These are phyloP conservation scores for Danionella cerebrum DNA, from an alignment of 2,113 vertebrate species.

Conservation along the genomic window DNA sequence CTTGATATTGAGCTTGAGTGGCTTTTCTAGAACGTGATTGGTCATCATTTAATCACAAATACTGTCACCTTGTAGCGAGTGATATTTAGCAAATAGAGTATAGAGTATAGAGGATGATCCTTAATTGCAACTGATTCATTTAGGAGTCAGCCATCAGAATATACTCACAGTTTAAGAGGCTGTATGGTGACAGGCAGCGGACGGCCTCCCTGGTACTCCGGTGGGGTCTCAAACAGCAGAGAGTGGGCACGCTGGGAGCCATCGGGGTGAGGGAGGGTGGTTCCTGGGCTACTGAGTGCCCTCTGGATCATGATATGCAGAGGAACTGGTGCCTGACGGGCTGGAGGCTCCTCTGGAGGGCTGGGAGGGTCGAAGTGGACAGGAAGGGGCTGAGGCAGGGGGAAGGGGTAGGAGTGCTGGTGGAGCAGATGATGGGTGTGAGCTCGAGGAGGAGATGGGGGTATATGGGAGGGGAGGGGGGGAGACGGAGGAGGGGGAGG, in stretches of 20 bases:
- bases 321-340: slow-evolving; percentile 72
- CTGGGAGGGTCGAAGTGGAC: slow-evolving; percentile 58
- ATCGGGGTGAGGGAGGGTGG: slow-evolving; percentile 71
- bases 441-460: slow-evolving; percentile 62
- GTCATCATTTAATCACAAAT: too few relatives aligned
- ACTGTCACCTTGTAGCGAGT: too few relatives aligned
- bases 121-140: too few relatives aligned
- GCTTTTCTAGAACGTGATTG: too few relatives aligned
- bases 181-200: slow-evolving; percentile 92
- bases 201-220: slow-evolving; percentile 69
- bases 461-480: slow-evolving; percentile 68
- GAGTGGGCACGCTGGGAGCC: slow-evolving; percentile 84
- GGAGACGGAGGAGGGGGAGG: slow-evolving; percentile 60
- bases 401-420: slow-evolving; percentile 43
- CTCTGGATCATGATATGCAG: slow-evolving; percentile 95
- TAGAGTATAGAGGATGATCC: too few relatives aligned
- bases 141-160: neutral
- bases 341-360: slow-evolving; percentile 53
- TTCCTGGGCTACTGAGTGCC: slow-evolving; percentile 84
- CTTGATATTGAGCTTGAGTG: too few relatives aligned
- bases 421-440: slow-evolving; percentile 67
- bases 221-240: slow-evolving; percentile 78
- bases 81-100: too few relatives aligned
- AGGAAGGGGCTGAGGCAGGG: slow-evolving; percentile 63
- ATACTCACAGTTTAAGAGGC: slow-evolving; percentile 91